These are phyloP conservation scores for Amphiprion clarkii DNA, from an alignment of 2,797 vertebrate species.

Conservation along the genomic window DNA sequence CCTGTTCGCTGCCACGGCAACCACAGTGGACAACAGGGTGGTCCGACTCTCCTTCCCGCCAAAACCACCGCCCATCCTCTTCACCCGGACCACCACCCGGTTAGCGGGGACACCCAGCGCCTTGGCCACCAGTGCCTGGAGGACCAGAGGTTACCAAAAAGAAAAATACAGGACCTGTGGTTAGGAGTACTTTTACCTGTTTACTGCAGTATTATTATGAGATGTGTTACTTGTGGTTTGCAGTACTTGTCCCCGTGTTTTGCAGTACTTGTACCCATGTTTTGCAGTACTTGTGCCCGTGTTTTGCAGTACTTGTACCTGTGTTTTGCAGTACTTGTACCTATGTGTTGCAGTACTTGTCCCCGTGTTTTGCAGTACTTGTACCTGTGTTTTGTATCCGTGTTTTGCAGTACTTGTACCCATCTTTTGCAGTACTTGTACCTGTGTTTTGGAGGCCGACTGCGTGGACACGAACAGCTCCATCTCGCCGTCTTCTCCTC, in stretches of 20 bases:
- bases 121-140: conserved; percentile 85
- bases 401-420: conserved; percentile 63
- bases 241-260: too few relatives aligned
- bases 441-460: conserved; percentile 79
- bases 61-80: conserved; percentile 96
- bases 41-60: conserved; percentile 94
- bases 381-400: conserved; percentile 53
- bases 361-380: too few relatives aligned
- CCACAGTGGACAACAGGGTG: conserved; percentile 87
- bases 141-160: not conserved
- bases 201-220: not conserved
- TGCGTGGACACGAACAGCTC: conserved; percentile 95
- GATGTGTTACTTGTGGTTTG: not conserved
- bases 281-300: not conserved
- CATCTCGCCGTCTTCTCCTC: conserved; percentile 94
- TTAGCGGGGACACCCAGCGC: conserved; percentile 90
- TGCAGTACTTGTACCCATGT: too few relatives aligned
- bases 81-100: conserved; percentile 91
- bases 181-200: not conserved
- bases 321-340: conserved; percentile 15
- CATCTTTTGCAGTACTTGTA: not conserved
- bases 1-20: conserved; percentile 92
- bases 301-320: not conserved
- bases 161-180: too few relatives aligned
- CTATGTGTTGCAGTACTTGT: conserved; percentile 55